phyloP scores from a whole-genome alignment of 2,797 vertebrate genomes.

The Heterohyrax brucei region DNA sequence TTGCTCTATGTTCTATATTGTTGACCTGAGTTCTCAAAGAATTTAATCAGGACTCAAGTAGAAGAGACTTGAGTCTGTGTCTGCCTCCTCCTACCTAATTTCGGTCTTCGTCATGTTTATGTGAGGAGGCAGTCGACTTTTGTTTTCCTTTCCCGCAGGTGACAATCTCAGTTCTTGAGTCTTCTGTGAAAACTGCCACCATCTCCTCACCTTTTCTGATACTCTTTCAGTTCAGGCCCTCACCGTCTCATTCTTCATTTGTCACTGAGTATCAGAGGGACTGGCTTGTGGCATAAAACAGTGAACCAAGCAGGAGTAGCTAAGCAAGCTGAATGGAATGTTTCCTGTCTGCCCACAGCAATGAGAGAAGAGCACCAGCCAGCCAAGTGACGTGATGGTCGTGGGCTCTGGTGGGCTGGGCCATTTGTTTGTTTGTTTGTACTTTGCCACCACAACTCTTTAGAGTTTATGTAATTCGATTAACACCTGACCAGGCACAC shows the following conservation, averaged over 20 bases:
- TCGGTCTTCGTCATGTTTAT: neutral
- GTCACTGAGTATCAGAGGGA: constrained; percentile 29
- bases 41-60: neutral
- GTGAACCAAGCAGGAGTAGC: constrained; percentile 56
- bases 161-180: neutral
- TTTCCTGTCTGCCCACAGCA: constrained; percentile 64
- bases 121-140: neutral
- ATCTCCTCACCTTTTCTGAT: neutral
- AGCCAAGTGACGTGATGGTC: constrained; percentile 32
- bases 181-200: neutral
- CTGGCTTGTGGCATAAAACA: constrained; percentile 64
- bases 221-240: constrained; percentile 18
- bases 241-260: neutral
- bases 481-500: constrained; percentile 35
- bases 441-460: constrained; percentile 60
- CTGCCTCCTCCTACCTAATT: constrained; percentile 22
- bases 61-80: neutral
- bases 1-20: neutral
- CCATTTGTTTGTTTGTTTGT: constrained; percentile 9
- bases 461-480: constrained; percentile 64
- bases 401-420: neutral
- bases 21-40: neutral
- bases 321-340: neutral
- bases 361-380: constrained; percentile 13
- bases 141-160: neutral